phyloP scores from a whole-genome alignment of 2,797 vertebrate species.

The Pangasius krempfi region DNA sequence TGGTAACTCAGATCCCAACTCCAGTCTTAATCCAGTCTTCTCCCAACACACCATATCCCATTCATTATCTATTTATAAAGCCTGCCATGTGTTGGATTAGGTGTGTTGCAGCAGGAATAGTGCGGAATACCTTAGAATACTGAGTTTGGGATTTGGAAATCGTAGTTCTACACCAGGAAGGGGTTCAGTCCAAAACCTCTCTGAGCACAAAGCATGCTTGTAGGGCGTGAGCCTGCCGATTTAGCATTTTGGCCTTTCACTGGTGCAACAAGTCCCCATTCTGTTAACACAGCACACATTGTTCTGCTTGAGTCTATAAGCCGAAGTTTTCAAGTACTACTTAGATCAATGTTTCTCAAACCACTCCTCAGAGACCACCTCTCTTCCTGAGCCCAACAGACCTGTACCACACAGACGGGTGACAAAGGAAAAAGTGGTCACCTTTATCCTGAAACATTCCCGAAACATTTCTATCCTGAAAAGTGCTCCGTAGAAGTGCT shows the following conservation, averaged over 20 bases:
- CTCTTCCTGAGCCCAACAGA: background rate
- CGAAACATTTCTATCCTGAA: background rate
- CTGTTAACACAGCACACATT: slow-evolving; percentile 9
- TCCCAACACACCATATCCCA: background rate
- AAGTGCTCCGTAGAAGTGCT: background rate
- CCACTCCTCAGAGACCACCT: background rate
- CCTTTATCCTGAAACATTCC: background rate
- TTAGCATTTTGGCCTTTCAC: slow-evolving; percentile 15
- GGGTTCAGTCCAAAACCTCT: background rate
- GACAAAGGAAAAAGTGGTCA: background rate
- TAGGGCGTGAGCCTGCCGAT: background rate
- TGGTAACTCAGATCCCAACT: background rate
- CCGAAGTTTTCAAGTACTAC: background rate
- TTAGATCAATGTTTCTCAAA: slow-evolving; percentile 14
- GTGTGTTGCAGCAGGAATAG: background rate
- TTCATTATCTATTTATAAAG: background rate
- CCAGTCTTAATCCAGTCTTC: background rate
- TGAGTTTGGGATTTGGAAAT: background rate
- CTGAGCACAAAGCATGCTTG: background rate
- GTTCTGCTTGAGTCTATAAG: slow-evolving; percentile 14
- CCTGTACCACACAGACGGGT: background rate
- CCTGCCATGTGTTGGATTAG: background rate
- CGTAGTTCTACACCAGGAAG: background rate
- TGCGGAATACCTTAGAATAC: background rate
- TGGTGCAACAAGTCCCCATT: slow-evolving; percentile 12